These are phyloP conservation scores for Ostrea denselamellosa DNA, from an alignment of 1,140 invertebrate genomes.

Conservation along the genomic window DNA sequence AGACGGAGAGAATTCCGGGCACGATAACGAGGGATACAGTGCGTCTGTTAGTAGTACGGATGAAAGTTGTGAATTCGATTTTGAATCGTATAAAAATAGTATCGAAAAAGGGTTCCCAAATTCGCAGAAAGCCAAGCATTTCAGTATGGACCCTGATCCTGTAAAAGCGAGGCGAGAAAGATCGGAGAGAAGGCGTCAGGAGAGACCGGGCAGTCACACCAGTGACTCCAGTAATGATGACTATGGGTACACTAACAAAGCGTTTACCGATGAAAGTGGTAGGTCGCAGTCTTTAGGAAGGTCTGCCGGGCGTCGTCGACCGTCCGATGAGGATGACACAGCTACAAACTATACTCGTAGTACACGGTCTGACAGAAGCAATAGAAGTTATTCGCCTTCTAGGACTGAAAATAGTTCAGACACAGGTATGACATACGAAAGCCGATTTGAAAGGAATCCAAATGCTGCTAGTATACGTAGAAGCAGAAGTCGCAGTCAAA, in stretches of 20 bases:
- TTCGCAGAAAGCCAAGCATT: conserved; percentile 11
- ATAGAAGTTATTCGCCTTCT: conserved; percentile 33
- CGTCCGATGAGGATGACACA: conserved; percentile 33
- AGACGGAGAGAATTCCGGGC: neutral
- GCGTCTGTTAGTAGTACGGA: conserved; percentile 40
- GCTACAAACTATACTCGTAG: conserved; percentile 29
- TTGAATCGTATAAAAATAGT: conserved; percentile 13
- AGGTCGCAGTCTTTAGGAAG: conserved; percentile 30
- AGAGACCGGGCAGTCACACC: conserved; percentile 30
- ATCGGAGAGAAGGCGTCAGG: neutral
- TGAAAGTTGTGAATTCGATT: conserved; percentile 37
- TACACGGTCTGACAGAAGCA: neutral
- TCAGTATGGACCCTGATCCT: conserved; percentile 37
- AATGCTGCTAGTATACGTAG: conserved; percentile 37
- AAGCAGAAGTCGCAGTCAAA: conserved; percentile 39
- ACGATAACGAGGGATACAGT: conserved; percentile 38
- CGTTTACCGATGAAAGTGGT: conserved; percentile 36
- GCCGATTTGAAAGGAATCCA: conserved; percentile 36
- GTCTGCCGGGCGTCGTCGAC: neutral
- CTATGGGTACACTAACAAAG: conserved; percentile 10
- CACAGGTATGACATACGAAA: conserved; percentile 10
- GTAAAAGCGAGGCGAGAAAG: neutral
- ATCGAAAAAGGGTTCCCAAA: neutral
- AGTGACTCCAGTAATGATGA: conserved; percentile 41
- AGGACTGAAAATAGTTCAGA: conserved; percentile 38